Base-by-base conservation (phyloP, 2,113 vertebrate species). In the Micronycteris hirsuta region DNA sequence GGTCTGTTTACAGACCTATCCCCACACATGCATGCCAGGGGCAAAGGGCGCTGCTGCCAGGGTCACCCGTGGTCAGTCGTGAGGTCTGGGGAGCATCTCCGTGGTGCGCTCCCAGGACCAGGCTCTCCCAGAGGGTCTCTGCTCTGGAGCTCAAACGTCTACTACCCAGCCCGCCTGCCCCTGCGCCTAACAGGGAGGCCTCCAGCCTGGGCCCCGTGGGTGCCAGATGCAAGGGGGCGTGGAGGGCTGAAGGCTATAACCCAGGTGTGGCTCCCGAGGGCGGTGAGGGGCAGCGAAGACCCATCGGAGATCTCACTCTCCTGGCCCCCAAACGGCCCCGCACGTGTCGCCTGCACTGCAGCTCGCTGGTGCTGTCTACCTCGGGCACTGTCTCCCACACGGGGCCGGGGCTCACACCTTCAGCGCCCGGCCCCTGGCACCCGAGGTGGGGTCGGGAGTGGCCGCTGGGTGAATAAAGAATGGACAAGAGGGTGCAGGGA, bases 121-220 rank as follows among this genome's bases (percentile, higher is more conserved):
- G 74, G 45, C 33, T 45, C 36, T 71, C 47, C 52, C 47, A 33
- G 3, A 11, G 63, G 61, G 54, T n/a, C n/a, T 28, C 68, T 43
- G 11, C 24, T 20, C 0, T 1, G 28, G 1, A 16, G 20, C 58
- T 47, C 31, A 28, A 0, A 15, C 0, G 0, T 24, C 74, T 86
- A 5, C 13, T 1, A 38, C 47, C 58, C 47, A 22, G 73, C 0
- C 1, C 0, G 14, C 41, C 36, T 22, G 22, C 24, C 7, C 12
- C 6, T 4, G 11, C 3, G 5, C n/a, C 47, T 20, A 20, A 43
- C 0, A 4, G 26, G 52, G 17, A 7, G 67, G n/a, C 15, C 65
- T 15, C 16, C 22, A 3, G 19, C 33, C n/a, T 4, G 28, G 28
- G 70, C 26, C 26, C 28, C 2, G 15, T 36, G 22, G 45, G 43